Evolutionary conservation across 2,113 vertebrate species (phyloP).

Genomic region (Saccopteryx leptura): DNA sequence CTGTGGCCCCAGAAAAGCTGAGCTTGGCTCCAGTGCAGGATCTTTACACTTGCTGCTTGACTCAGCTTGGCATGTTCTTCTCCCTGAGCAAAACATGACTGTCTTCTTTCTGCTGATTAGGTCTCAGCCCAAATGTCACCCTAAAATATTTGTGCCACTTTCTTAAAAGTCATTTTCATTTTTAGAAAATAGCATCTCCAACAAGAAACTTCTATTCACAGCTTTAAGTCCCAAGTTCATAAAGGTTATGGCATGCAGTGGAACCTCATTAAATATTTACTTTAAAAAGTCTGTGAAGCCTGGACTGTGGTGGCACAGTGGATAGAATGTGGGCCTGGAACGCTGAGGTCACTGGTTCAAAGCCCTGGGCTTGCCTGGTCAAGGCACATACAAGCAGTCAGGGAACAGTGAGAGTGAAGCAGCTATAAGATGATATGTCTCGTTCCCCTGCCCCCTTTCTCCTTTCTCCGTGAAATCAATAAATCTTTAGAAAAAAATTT

Average conservation of each 20-base stretch:
- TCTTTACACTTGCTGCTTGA: neutral
- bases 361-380: too few relatives aligned
- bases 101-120: neutral
- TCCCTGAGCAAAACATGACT: neutral
- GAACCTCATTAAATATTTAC: neutral
- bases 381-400: too few relatives aligned
- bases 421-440: too few relatives aligned
- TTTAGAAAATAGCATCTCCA: neutral
- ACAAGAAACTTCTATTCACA: neutral
- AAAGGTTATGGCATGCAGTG: neutral
- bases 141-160: neutral
- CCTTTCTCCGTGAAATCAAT: too few relatives aligned
- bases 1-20: neutral
- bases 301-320: too few relatives aligned
- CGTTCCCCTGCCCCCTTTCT: too few relatives aligned
- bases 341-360: too few relatives aligned
- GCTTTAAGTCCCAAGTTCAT: neutral
- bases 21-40: neutral
- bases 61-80: neutral
- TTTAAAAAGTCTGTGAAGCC: neutral
- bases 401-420: too few relatives aligned
- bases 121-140: neutral
- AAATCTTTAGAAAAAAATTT: too few relatives aligned
- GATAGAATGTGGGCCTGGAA: too few relatives aligned
- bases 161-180: neutral